A percentile compares a stretch with the other conserved stretches of the same genome.
These are phyloP conservation scores for Eumacrocentrus americanus DNA, from an alignment of 2,888 invertebrate species.

Conservation along the genomic window DNA sequence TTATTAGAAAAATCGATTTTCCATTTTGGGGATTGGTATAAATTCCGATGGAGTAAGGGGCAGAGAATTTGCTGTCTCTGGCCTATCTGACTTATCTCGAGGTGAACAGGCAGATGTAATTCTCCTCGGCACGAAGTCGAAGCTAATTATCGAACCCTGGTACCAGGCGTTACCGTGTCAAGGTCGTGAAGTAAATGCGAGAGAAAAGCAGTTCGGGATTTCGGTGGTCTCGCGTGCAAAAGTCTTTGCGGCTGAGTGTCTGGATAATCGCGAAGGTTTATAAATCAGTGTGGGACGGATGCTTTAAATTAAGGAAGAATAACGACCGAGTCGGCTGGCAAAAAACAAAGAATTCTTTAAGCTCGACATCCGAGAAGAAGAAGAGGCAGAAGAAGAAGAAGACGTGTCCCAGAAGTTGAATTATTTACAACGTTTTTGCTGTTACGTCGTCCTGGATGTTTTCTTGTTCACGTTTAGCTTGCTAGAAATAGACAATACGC, in stretches of 20 bases:
- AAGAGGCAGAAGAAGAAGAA: background rate
- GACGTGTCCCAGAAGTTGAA: background rate
- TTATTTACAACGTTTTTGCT: conserved; percentile 13
- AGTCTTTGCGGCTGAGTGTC: conserved; percentile 13
- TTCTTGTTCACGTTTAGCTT: conserved; percentile 6
- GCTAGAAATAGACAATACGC: conserved; percentile 54
- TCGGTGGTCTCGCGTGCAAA: conserved; percentile 22
- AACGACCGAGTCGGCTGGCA: background rate
- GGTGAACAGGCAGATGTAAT: conserved; percentile 20
- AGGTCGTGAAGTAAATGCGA: conserved; percentile 34
- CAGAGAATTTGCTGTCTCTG: background rate
- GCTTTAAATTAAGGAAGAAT: conserved; percentile 2
- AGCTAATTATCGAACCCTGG: conserved; percentile 38
- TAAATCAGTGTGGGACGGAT: conserved; percentile 4
- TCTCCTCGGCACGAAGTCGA: conserved; percentile 24
- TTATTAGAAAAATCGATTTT: background rate
- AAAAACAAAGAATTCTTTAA: too few relatives aligned
- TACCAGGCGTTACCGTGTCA: conserved; percentile 38
- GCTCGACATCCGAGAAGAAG: too few relatives aligned
- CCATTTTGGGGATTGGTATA: background rate
- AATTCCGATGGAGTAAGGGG: background rate
- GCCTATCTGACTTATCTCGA: conserved; percentile 16
- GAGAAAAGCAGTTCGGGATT: conserved; percentile 1
- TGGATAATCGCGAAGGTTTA: conserved; percentile 3
- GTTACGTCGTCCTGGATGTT: conserved; percentile 8